Base-by-base conservation (phyloP, 2,888 invertebrate genomes). In the Caenorhabditis afra region DNA sequence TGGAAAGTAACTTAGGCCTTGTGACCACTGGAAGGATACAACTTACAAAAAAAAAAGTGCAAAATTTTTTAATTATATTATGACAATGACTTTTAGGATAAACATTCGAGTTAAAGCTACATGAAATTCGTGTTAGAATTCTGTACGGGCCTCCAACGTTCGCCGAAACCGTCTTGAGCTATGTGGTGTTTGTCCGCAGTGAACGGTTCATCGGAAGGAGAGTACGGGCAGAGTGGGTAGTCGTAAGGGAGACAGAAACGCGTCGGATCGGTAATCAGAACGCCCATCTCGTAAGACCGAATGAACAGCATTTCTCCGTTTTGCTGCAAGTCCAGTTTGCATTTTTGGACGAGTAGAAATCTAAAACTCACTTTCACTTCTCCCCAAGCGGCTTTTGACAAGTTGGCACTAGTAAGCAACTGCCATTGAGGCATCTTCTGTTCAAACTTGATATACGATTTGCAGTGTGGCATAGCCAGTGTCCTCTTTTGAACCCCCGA, bases 371-470 rank as follows among this genome's bases (percentile, higher is more conserved):
- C 93, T 91, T 91, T 93, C 87, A 92, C 81, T 11, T 92, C 92
- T 47, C 98, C 98, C 98, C 98, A 98, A 0, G 98, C 98, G 0
- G 97, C 96, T 92, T 97, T 97, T 12, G 97, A 98, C 37, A 97
- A 92, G 92, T 99, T 99, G 0, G 95, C 96, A 65, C 97, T 97
- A 83, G 84, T 0, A 94, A 93, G 0, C 44, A 89, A 57, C 53
- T 86, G 50, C 87, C 88, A 87, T 55, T 80, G 76, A 3, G 79
- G 68, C 41, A 76, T 49, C 16, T 78, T 76, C 16, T 85, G 80
- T 7, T 71, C 64, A 11, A 71, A 59, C 53, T 83, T 81, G 3
- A 67, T 66, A 45, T 82, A 85, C 10, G 79, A 75, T 57, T 84
- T 99, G 45, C 97, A 95, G 90, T 99, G 98, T 0, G 99, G 99